Evolutionary conservation across 2,113 vertebrate genomes (phyloP).

Genomic region (Chaetorhynchus papuensis): DNA sequence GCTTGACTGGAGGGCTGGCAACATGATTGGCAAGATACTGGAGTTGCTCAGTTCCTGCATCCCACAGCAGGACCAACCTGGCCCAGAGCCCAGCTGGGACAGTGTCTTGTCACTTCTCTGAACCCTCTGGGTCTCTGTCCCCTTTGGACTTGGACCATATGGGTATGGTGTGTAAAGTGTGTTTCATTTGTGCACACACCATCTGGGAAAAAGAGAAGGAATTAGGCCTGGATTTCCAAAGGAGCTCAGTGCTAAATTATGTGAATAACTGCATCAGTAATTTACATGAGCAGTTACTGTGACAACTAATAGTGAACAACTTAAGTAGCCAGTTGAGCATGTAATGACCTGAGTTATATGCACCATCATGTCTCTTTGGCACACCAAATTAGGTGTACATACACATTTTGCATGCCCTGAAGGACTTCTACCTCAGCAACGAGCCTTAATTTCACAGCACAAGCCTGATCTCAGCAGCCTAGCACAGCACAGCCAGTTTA

Average conservation of each 20-base stretch:
- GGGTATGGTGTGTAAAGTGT: background rate
- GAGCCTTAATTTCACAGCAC: conserved; percentile 14
- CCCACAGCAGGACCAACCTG: background rate
- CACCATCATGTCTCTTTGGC: conserved; percentile 24
- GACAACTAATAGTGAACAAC: conserved; percentile 47
- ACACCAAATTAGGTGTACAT: conserved; percentile 46
- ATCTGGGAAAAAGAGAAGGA: background rate
- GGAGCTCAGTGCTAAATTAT: conserved; percentile 4
- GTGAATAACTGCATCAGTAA: conserved; percentile 37
- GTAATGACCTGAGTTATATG: conserved; percentile 43
- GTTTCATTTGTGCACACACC: background rate
- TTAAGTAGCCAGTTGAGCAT: conserved; percentile 38
- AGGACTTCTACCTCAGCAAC: conserved; percentile 1
- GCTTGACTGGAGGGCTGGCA: conserved; percentile 29
- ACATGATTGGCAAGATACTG: conserved; percentile 24
- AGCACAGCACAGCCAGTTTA: background rate
- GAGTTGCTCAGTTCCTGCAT: background rate
- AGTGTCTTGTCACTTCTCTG: background rate
- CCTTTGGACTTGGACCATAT: background rate
- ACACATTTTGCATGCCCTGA: conserved; percentile 40
- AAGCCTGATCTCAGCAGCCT: background rate
- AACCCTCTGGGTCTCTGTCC: background rate
- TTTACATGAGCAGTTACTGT: conserved; percentile 58
- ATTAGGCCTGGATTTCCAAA: conserved; percentile 21
- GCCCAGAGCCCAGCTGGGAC: background rate